A percentile compares a stretch with the other conserved stretches of the same genome.
These are phyloP conservation scores for Melanotaenia nigrans DNA, from an alignment of 2,797 vertebrate genomes.

Conservation along the genomic window DNA sequence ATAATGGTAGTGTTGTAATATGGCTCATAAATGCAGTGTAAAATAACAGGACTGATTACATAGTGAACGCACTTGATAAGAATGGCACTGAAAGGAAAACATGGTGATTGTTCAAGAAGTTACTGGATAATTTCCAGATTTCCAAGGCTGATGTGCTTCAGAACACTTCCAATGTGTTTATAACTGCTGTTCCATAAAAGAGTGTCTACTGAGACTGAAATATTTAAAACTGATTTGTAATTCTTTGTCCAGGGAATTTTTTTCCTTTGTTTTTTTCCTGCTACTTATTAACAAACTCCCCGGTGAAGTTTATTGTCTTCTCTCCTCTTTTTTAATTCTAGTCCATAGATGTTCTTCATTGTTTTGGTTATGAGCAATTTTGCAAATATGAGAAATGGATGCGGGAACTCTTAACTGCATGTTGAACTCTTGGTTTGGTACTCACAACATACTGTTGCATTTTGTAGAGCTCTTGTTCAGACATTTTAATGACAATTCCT, in stretches of 20 bases:
- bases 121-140: conserved; percentile 3
- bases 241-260: conserved; percentile 24
- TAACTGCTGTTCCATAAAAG: not conserved
- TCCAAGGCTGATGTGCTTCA: conserved; percentile 10
- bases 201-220: conserved; percentile 9
- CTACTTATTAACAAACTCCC: conserved; percentile 13
- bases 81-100: conserved; percentile 14
- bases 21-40: conserved; percentile 16
- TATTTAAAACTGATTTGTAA: conserved; percentile 23
- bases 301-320: conserved; percentile 3
- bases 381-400: not conserved
- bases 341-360: not conserved
- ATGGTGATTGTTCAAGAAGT: conserved; percentile 8
- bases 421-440: too few relatives aligned
- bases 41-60: conserved; percentile 8
- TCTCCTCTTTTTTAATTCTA: not conserved
- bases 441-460: too few relatives aligned
- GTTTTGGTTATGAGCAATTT: not conserved
- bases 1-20: conserved; percentile 4
- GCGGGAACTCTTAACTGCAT: too few relatives aligned
- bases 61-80: conserved; percentile 26
- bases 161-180: conserved; percentile 11
- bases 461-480: too few relatives aligned
- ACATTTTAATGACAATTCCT: not conserved
- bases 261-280: conserved; percentile 29